These are phyloP conservation scores for Gisinianus flammeolus DNA, from an alignment of 2,888 invertebrate species.

Conservation along the genomic window DNA sequence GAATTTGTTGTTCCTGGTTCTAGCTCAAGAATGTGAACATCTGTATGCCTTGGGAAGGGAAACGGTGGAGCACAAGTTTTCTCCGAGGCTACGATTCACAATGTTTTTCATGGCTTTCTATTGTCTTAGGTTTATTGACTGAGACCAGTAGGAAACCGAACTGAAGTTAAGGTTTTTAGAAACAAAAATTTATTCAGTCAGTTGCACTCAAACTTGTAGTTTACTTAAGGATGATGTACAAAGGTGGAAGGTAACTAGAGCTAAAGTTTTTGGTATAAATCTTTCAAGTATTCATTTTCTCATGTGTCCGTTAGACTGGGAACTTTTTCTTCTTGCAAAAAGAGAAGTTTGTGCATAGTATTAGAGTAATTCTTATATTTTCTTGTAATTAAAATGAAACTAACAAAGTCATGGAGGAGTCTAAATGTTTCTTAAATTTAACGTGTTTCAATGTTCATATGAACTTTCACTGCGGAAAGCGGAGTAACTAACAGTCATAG, in stretches of 20 bases:
- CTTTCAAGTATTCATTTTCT: constrained; percentile 1
- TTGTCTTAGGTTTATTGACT: background rate
- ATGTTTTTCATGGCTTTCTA: background rate
- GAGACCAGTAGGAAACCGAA: background rate
- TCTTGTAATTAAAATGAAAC: too few relatives aligned
- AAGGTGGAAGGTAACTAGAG: background rate
- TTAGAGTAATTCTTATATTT: too few relatives aligned
- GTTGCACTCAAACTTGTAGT: background rate
- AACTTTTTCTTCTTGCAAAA: background rate
- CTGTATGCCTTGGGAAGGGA: background rate
- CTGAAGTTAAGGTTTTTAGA: background rate
- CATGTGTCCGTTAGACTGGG: background rate
- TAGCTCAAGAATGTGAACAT: background rate
- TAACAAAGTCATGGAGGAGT: too few relatives aligned
- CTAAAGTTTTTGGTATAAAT: background rate
- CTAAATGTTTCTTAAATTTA: too few relatives aligned
- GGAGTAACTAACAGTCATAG: too few relatives aligned
- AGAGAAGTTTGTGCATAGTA: background rate
- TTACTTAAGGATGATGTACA: background rate
- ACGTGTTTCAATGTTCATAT: too few relatives aligned
- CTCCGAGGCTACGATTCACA: background rate
- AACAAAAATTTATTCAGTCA: background rate
- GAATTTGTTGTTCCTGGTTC: background rate
- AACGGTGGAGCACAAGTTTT: background rate
- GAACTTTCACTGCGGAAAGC: too few relatives aligned